These are phyloP conservation scores for Aphis gossypii DNA, from an alignment of 1,140 invertebrate genomes.

Conservation along the genomic window DNA sequence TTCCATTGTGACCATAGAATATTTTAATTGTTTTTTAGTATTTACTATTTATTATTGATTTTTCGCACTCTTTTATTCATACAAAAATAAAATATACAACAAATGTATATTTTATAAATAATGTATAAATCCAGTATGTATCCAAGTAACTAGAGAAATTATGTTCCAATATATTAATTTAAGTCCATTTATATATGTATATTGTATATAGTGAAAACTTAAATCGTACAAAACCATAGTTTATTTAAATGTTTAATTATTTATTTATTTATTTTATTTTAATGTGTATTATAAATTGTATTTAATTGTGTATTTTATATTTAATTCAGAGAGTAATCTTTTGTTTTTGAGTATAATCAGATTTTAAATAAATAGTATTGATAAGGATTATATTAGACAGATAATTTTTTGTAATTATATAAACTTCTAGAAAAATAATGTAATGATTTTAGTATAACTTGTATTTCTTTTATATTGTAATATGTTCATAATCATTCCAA, in stretches of 20 bases:
- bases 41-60: not conserved
- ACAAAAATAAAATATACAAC: not conserved
- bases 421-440: not conserved
- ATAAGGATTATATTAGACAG: not conserved
- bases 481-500: slow-evolving; percentile 34
- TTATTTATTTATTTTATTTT: slow-evolving; percentile 31
- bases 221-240: slow-evolving; percentile 35
- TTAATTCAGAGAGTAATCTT: slow-evolving; percentile 2
- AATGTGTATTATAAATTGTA: slow-evolving; percentile 33
- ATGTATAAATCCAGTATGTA: not conserved
- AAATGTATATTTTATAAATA: not conserved
- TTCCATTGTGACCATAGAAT: not conserved
- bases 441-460: not conserved
- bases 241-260: slow-evolving; percentile 30
- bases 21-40: not conserved
- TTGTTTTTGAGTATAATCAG: not conserved
- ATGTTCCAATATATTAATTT: not conserved
- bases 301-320: slow-evolving; percentile 32
- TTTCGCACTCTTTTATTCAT: not conserved
- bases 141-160: not conserved
- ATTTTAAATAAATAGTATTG: not conserved
- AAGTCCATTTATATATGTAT: not conserved
- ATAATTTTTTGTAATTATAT: not conserved
- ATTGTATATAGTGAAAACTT: slow-evolving; percentile 13
- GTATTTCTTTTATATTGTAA: not conserved